phyloP scores from a whole-genome alignment of 2,888 invertebrate genomes.

The Diarsia brunnea region DNA sequence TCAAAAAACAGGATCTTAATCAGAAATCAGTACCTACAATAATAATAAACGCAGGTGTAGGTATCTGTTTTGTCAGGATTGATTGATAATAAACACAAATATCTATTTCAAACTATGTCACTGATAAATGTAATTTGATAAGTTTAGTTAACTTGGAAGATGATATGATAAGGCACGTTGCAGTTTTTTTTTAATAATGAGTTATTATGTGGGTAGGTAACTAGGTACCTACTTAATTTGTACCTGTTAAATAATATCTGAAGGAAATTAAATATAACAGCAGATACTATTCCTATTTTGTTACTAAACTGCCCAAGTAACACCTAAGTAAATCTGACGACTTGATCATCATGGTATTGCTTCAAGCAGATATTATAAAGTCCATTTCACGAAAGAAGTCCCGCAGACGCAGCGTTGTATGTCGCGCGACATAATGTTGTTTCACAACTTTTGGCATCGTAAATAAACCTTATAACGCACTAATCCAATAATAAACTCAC shows the following conservation, averaged over 20 bases:
- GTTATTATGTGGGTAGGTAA: background rate
- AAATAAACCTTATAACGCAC: too few relatives aligned
- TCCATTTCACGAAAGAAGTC: too few relatives aligned
- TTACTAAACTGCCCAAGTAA: background rate
- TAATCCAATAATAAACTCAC: too few relatives aligned
- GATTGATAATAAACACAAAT: slow-evolving; percentile 8
- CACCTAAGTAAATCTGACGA: background rate
- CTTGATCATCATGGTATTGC: background rate
- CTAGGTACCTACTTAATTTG: too few relatives aligned
- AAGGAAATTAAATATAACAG: background rate
- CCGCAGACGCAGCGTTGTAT: too few relatives aligned
- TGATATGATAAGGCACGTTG: background rate
- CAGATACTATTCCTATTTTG: background rate
- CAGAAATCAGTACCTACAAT: background rate
- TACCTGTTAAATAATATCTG: background rate
- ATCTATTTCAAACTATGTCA: background rate
- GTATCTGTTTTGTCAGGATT: background rate
- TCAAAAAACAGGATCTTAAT: background rate
- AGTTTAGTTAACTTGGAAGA: background rate
- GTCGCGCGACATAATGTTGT: too few relatives aligned
- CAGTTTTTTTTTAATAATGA: background rate
- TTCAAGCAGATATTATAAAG: too few relatives aligned
- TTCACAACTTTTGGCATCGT: too few relatives aligned
- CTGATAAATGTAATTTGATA: background rate
- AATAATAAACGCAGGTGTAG: background rate